Evolutionary conservation across 2,113 vertebrate species (phyloP).

Genomic region (Tachysurus vachellii): DNA sequence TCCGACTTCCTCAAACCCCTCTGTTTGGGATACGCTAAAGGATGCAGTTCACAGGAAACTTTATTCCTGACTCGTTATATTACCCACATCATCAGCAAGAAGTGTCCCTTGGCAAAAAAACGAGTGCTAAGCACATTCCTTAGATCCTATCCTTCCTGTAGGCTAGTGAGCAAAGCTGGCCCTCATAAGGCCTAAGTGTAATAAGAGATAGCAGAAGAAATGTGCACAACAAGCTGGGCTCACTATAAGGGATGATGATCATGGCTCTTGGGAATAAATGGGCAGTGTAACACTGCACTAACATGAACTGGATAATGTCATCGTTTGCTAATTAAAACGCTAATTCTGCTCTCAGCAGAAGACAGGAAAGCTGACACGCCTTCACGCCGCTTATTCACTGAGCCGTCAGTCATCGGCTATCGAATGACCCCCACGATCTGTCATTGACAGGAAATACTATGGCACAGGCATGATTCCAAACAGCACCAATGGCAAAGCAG

Average conservation of each 20-base stretch:
- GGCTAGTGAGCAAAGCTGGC: not conserved
- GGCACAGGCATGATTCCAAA: not conserved
- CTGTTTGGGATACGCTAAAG: conserved; percentile 45
- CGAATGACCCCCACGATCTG: conserved; percentile 1
- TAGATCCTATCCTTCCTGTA: conserved; percentile 24
- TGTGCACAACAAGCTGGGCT: not conserved
- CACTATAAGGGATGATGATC: not conserved
- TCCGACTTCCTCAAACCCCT: not conserved
- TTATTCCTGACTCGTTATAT: conserved; percentile 55
- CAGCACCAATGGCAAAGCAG: not conserved
- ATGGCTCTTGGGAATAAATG: not conserved
- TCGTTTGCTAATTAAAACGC: conserved; percentile 36
- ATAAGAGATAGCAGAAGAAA: not conserved
- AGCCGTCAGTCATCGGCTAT: conserved; percentile 25
- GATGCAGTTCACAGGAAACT: conserved; percentile 48
- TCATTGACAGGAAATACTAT: conserved; percentile 30
- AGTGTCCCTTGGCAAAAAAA: not conserved
- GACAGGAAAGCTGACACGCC: not conserved
- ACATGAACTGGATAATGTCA: conserved; percentile 6
- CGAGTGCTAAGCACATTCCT: conserved; percentile 25
- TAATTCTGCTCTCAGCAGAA: not conserved
- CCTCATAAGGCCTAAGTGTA: not conserved
- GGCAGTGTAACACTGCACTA: not conserved
- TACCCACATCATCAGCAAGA: conserved; percentile 50
- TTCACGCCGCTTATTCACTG: conserved; percentile 23